Conservation (phyloP, 2,797 vertebrate genomes). For the Enteromius afrohamiltoni region DNA sequence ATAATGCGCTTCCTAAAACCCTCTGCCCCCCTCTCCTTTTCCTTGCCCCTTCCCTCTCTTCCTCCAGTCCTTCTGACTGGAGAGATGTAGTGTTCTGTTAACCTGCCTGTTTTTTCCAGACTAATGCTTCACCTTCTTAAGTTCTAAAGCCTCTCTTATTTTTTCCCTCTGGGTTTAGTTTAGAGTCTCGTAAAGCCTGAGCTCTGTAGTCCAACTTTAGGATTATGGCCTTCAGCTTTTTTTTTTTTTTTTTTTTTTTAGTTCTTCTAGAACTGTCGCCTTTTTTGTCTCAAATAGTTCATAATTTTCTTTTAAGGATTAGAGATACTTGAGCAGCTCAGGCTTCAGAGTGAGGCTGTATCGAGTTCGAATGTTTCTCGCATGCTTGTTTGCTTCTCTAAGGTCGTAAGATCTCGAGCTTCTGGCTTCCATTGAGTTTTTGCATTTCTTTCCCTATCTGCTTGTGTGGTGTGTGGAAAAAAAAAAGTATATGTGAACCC, state of each 20-base stretch:
- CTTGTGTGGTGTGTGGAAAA: conserved; percentile 30
- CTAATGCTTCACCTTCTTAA: conserved; percentile 75
- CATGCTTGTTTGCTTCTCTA: conserved; percentile 47
- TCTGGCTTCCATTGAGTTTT: conserved; percentile 39
- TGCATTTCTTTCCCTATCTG: conserved; percentile 28
- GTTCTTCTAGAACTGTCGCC: neutral
- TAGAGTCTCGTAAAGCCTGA: conserved; percentile 65
- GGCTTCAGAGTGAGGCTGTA: conserved; percentile 52
- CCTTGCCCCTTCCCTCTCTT: conserved; percentile 62
- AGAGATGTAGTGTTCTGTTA: conserved; percentile 64
- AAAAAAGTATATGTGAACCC: conserved; percentile 32
- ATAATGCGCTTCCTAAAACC: conserved; percentile 55
- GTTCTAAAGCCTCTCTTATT: conserved; percentile 63
- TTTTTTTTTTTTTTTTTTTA: conserved; percentile 25
- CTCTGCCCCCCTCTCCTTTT: conserved; percentile 65
- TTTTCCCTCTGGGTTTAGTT: conserved; percentile 55
- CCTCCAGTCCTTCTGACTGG: conserved; percentile 64
- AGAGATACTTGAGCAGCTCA: conserved; percentile 44
- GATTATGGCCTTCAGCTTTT: conserved; percentile 41
- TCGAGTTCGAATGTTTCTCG: conserved; percentile 44
- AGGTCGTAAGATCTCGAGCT: conserved; percentile 20
- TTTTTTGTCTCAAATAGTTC: conserved; percentile 15
- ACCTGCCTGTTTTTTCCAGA: conserved; percentile 70
- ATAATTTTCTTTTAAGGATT: conserved; percentile 19
- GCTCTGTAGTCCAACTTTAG: conserved; percentile 47